These are phyloP conservation scores for Butastur rufipennis DNA, from an alignment of 2,113 vertebrate genomes.

Conservation along the genomic window DNA sequence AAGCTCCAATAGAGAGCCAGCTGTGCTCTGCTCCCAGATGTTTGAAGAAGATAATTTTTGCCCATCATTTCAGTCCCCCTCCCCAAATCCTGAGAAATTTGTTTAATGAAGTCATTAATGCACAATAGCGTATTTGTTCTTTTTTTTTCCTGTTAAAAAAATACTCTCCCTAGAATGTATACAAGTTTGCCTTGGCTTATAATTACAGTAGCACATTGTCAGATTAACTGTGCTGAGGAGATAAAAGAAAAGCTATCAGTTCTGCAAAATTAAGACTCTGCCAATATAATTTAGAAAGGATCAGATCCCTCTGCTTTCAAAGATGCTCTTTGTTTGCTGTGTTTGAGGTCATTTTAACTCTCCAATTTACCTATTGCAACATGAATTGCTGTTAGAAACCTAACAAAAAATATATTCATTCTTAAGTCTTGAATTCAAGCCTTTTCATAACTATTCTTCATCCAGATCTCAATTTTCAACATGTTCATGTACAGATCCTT, in stretches of 20 bases:
- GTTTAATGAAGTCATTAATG: constrained; percentile 40
- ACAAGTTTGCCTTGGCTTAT: not conserved
- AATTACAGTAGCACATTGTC: constrained; percentile 30
- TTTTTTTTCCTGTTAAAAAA: not conserved
- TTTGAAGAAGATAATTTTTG: constrained; percentile 46
- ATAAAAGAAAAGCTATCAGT: constrained; percentile 29
- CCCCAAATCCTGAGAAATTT: constrained; percentile 3
- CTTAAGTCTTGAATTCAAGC: not conserved
- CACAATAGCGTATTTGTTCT: not conserved
- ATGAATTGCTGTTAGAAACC: not conserved
- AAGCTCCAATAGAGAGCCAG: constrained; percentile 22
- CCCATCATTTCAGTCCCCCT: not conserved
- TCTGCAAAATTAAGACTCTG: constrained; percentile 13
- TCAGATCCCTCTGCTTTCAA: not conserved
- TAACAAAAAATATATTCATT: not conserved
- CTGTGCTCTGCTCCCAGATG: constrained; percentile 58
- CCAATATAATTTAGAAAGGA: constrained; percentile 6
- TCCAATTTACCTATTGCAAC: not conserved
- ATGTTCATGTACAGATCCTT: not conserved
- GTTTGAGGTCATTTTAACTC: not conserved
- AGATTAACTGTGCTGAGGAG: constrained; percentile 2
- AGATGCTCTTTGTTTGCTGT: not conserved
- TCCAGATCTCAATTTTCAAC: not conserved
- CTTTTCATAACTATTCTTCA: not conserved
- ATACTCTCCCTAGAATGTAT: not conserved